Evolutionary conservation across 2,888 invertebrate species (phyloP), one percentile per base, ranked within the genome.

Genomic region (Taenaris catops): DNA sequence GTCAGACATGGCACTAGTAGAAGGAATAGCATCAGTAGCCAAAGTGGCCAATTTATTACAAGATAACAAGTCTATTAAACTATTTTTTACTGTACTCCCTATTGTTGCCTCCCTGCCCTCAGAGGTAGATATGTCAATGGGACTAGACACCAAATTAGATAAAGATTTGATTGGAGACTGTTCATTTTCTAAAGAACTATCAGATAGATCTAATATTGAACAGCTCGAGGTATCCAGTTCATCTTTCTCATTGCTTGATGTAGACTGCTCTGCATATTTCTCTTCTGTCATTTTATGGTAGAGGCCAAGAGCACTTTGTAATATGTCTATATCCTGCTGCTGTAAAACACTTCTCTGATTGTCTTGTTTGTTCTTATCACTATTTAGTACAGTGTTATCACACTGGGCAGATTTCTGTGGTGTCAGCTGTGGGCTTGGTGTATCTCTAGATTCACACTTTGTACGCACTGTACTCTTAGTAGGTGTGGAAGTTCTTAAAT

Each of bases 141-240:
- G 90, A 78, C 81, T 89, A 53, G 90, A 90, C 38, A 90, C 90
- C 55, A 90, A 75, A 66, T 90, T 90, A 29, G 91, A 91, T 41
- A 91, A 68, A 35, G 90, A 91, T 62, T 90, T 90, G 11, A 90
- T 90, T 28, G 90, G 89, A 28, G 90, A 90, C 55, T 88, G 89
- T 48, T 79, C 81, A 66, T 59, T 74, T 51, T 78, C 80, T 51
- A 64, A 20, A 18, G 75, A 71, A 42, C 65, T 53, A 36, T 69
- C 69, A 7, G 79, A 70, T 23, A 68, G 34, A 55, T 80, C 78
- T 58, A 80, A 70, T 7, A 74, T 52, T 19, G 72, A 63, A 45
- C 72, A 66, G 41, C 73, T 74, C 38, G 69, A 59, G 8, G 71
- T 60, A 25, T 76, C 72, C 49, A 64, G 52, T 36, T 74, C 75